Conservation (phyloP, 2,797 vertebrate genomes). For the Podarcis siculus region DNA sequence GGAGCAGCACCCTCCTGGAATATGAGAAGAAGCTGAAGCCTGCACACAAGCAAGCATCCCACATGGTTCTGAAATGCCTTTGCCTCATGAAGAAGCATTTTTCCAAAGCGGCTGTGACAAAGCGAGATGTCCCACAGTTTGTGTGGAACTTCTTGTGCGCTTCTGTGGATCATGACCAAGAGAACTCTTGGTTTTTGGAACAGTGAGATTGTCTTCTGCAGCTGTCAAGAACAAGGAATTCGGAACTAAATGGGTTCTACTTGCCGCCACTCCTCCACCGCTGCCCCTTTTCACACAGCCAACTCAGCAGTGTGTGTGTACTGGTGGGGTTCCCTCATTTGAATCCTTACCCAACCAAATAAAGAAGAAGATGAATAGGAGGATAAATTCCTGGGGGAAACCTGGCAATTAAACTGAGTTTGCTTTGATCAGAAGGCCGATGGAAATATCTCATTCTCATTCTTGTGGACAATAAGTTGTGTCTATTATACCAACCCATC, state of each 20-base stretch:
- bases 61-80: background rate
- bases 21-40: background rate
- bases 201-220: background rate
- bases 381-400: background rate
- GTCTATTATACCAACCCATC: background rate
- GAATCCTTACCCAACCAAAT: background rate
- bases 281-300: background rate
- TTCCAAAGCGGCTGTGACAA: background rate
- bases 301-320: background rate
- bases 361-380: background rate
- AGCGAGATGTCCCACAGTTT: background rate
- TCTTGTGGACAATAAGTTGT: background rate
- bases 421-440: background rate
- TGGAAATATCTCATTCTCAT: background rate
- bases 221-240: background rate
- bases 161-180: background rate
- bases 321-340: background rate
- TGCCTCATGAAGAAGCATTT: background rate
- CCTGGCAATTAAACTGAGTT: slow-evolving; percentile 1
- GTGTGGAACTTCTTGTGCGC: background rate
- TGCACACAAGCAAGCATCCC: background rate
- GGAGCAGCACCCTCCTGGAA: background rate
- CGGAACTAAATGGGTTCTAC: background rate
- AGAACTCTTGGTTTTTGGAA: background rate
- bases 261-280: no score